Base-by-base conservation (phyloP, 2,113 vertebrate species). In the Zingel zingel region DNA sequence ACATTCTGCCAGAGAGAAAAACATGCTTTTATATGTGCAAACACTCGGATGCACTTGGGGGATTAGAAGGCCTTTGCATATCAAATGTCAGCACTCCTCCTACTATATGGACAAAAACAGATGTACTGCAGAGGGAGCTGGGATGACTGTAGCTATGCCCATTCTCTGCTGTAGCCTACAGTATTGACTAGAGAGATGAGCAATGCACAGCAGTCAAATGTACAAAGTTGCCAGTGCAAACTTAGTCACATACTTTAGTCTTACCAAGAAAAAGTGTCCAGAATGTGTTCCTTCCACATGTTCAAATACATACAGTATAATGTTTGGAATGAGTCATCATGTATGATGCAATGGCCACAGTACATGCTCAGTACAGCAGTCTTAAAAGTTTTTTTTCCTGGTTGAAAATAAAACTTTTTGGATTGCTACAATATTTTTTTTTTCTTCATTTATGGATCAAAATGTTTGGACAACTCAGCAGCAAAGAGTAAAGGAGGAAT, bases 41-140 rank as follows among this genome's bases (percentile, higher is more conserved):
- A 79, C 77, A 79, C 65, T 67, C 51, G 51, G 82, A 88, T 81
- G 74, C 75, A 80, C 73, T 88, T 47, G 30, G 58, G 80, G 85
- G 86, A 87, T 89, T 88, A 79, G 53, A 82, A 82, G 69, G 82
- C 81, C 79, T 92, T 92, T 88, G 84, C 87, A 89, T 89, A 87
- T 88, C 83, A 88, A 90, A 90, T 93, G 90, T 89, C 83, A 92
- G 81, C 2, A 62, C 80, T 91, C 79, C 72, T 93, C 86, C 90
- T 81, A 86, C 90, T 72, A 61, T 77, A 67, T 85, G 74, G 73
- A 89, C 83, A 33, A 77, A 92, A 91, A 91, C 79, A 91, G 84
- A 89, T 77, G 62, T 69, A 79, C 61, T 75, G 36, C 53, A 78
- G 48, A 70, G 25, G 11, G 59, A 69, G 59, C 30, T 30, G 36